Percentiles rank a stretch among this genome's conserved stretches.
Conservation (phyloP, 2,113 vertebrate species). For the Sisor rabdophorus region DNA sequence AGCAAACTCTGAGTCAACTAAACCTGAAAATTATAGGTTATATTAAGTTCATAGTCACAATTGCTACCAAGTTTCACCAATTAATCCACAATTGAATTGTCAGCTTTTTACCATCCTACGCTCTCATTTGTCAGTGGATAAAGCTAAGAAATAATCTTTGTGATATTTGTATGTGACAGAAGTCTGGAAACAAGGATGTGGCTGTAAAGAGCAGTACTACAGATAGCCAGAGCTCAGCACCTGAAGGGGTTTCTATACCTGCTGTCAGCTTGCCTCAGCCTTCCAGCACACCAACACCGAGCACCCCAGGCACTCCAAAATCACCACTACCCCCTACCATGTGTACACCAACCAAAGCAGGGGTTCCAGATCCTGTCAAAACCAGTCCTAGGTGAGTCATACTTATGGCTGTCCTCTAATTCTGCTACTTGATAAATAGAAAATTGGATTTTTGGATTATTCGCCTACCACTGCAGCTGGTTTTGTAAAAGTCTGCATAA, state of each 20-base stretch:
- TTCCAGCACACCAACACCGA: slow-evolving; percentile 68
- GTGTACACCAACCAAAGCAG: slow-evolving; percentile 74
- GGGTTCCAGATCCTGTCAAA: slow-evolving; percentile 78
- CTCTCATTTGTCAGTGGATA: background rate
- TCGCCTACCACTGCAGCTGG: background rate
- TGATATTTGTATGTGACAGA: slow-evolving; percentile 65
- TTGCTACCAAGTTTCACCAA: background rate
- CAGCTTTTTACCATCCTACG: background rate
- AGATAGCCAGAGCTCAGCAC: slow-evolving; percentile 70
- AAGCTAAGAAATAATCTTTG: background rate
- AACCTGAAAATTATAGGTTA: no score
- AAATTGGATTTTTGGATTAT: background rate
- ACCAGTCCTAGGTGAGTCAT: slow-evolving; percentile 73
- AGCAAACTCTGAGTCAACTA: no score
- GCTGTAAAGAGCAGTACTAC: slow-evolving; percentile 71
- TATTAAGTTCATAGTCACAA: no score
- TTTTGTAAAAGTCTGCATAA: no score
- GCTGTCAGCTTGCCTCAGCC: slow-evolving; percentile 75
- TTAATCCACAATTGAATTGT: background rate
- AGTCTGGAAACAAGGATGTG: slow-evolving; percentile 82
- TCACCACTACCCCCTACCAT: slow-evolving; percentile 75
- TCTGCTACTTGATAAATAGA: background rate
- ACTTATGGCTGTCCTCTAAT: background rate
- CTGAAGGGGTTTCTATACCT: slow-evolving; percentile 62
- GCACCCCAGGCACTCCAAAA: slow-evolving; percentile 76